Base-by-base conservation (phyloP, 2,113 vertebrate species). In the Triplophysa tibetana region DNA sequence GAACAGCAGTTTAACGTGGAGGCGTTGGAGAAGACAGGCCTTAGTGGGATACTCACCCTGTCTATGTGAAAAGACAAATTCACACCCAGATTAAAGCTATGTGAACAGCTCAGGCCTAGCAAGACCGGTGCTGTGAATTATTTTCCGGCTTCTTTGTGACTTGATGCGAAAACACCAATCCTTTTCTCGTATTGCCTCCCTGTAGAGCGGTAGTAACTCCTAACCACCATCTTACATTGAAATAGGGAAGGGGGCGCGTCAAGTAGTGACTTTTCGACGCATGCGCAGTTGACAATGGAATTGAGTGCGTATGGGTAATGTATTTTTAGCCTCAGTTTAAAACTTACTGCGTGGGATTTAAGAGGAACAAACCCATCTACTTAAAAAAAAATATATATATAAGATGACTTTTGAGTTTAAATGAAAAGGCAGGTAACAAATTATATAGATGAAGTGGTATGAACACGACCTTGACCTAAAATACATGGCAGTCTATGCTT, bases 221-320 rank as follows among this genome's bases (percentile, higher is more conserved):
- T 62, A 83, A 85, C 88, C 88, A 87, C 88, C 88, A 88, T 89
- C 87, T 88, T 88, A 88, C 86, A 86, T 83, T 81, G 84, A 83
- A 86, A 77, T 75, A 23, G 70, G 73, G 67, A 77, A 80, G 82
- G 62, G 73, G 79, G 54, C 45, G 60, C 66, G 52, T 76, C 54
- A 70, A 82, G 75, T 78, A 26, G 68, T 70, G 43, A 16, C 72
- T 67, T 62, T 61, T 85, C 24, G 52, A 85, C 75, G 79, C 82
- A 80, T 85, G 88, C 88, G 86, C 81, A 76, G 50, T 8, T n/a
- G 12, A 26, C 19, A 13, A 19, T 26, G 14, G 21, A 23, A 2
- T 3, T 13, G 4, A 13, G 8, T 19, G 3, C 21, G 0, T 54
- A 58, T 85, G 86, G 85, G 82, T 79, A 85, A 80, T 81, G 83